These are phyloP conservation scores for Eurytoma adleriae DNA, from an alignment of 2,888 invertebrate species.

Conservation along the genomic window DNA sequence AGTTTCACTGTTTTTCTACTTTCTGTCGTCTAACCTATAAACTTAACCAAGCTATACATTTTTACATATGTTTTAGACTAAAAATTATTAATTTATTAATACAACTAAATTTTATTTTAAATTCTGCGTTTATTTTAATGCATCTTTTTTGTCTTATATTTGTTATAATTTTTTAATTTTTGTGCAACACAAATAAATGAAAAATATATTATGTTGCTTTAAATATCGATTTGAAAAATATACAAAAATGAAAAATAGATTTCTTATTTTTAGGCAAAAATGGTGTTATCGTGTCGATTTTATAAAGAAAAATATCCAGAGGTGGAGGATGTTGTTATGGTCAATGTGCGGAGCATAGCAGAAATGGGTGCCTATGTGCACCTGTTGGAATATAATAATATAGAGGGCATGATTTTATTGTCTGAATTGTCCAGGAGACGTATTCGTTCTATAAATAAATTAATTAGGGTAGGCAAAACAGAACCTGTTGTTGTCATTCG, in stretches of 20 bases:
- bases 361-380: conserved; percentile 99
- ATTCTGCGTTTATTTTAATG: background rate
- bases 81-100: background rate
- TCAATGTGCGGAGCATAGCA: conserved; percentile 97
- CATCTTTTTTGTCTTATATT: background rate
- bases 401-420: conserved; percentile 99
- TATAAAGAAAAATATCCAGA: conserved; percentile 98
- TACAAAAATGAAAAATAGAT: background rate
- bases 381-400: conserved; percentile 98
- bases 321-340: conserved; percentile 99
- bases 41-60: conserved; percentile 33
- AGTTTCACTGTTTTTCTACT: conserved; percentile 24
- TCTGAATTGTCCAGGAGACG: conserved; percentile 98
- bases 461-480: conserved; percentile 98
- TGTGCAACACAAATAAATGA: background rate
- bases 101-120: background rate
- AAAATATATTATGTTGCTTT: background rate
- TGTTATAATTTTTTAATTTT: background rate
- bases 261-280: conserved; percentile 75
- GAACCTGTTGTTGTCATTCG: conserved; percentile 99
- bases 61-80: conserved; percentile 38
- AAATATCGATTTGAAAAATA: background rate
- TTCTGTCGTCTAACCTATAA: conserved; percentile 46
- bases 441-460: conserved; percentile 99
- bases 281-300: conserved; percentile 96